phyloP scores from a whole-genome alignment of 2,113 vertebrate species.

The Diadophis punctatus region DNA sequence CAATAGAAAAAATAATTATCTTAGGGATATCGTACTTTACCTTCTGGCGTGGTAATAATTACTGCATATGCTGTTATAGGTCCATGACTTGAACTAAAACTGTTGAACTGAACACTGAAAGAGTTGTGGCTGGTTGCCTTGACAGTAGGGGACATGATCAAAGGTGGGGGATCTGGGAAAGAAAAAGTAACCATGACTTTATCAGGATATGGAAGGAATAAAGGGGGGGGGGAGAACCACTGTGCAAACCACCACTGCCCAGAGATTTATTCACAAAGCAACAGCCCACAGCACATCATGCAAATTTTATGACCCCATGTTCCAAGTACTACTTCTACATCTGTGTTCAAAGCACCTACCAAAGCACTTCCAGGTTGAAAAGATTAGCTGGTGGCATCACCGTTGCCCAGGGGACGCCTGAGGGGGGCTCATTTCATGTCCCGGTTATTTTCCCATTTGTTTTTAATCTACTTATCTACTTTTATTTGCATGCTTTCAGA shows the following conservation, averaged over 20 bases:
- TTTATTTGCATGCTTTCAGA: not conserved
- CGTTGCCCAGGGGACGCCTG: not conserved
- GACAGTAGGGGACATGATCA: slow-evolving; percentile 31
- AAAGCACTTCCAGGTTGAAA: not conserved
- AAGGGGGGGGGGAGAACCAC: not conserved
- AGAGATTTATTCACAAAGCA: not conserved
- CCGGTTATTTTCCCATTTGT: not conserved
- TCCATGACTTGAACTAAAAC: slow-evolving; percentile 70
- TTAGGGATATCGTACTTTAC: slow-evolving; percentile 1
- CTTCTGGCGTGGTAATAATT: slow-evolving; percentile 66
- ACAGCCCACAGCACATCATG: not conserved
- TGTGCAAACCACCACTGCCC: not conserved
- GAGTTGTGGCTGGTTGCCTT: slow-evolving; percentile 58
- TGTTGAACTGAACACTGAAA: slow-evolving; percentile 58
- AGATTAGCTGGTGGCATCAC: not conserved
- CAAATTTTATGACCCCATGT: not conserved
- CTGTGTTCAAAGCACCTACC: not conserved
- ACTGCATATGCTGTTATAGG: slow-evolving; percentile 76
- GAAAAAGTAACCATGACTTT: slow-evolving; percentile 28
- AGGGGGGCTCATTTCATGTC: not conserved
- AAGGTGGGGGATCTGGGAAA: slow-evolving; percentile 70
- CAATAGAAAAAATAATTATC: not conserved
- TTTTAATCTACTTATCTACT: not conserved
- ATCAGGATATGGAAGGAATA: not conserved
- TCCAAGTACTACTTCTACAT: not conserved